phyloP scores from a whole-genome alignment of 2,888 invertebrate genomes.

The Aporophyla lueneburgensis region DNA sequence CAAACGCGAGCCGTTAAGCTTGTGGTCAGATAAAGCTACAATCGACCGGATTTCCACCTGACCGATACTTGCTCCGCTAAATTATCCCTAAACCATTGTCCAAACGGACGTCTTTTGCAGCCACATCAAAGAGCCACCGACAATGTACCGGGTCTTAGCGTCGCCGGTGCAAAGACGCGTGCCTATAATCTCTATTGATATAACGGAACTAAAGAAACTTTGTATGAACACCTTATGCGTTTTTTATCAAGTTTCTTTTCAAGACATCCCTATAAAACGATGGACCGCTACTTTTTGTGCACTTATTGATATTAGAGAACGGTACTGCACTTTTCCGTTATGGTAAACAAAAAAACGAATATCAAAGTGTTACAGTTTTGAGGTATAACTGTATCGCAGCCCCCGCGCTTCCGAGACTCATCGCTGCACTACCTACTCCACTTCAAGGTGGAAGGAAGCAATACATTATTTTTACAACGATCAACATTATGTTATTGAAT shows the following conservation, averaged over 20 bases:
- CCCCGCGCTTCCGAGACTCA: conserved; percentile 77
- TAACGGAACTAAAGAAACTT: conserved; percentile 85
- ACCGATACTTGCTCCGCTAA: conserved; percentile 75
- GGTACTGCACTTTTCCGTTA: conserved; percentile 86
- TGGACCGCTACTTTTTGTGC: conserved; percentile 83
- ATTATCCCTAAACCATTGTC: conserved; percentile 81
- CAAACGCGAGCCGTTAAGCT: conserved; percentile 67
- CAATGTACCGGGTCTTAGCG: conserved; percentile 79
- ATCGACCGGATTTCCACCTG: conserved; percentile 83
- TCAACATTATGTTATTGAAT: conserved; percentile 90
- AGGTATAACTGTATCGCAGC: conserved; percentile 88
- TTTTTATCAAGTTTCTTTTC: conserved; percentile 80
- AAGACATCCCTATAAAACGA: conserved; percentile 86
- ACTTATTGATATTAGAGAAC: conserved; percentile 83
- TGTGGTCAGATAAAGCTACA: conserved; percentile 76
- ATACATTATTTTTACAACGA: conserved; percentile 87
- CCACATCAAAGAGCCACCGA: conserved; percentile 86
- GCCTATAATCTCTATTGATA: conserved; percentile 90
- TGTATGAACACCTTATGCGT: conserved; percentile 87
- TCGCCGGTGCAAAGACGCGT: conserved; percentile 84
- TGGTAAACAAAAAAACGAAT: conserved; percentile 77
- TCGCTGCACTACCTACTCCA: conserved; percentile 67
- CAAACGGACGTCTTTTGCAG: conserved; percentile 84
- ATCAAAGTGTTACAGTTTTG: conserved; percentile 88
- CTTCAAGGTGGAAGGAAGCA: conserved; percentile 90